phyloP scores from a whole-genome alignment of 1,140 invertebrate genomes.

The Copidosoma floridanum region DNA sequence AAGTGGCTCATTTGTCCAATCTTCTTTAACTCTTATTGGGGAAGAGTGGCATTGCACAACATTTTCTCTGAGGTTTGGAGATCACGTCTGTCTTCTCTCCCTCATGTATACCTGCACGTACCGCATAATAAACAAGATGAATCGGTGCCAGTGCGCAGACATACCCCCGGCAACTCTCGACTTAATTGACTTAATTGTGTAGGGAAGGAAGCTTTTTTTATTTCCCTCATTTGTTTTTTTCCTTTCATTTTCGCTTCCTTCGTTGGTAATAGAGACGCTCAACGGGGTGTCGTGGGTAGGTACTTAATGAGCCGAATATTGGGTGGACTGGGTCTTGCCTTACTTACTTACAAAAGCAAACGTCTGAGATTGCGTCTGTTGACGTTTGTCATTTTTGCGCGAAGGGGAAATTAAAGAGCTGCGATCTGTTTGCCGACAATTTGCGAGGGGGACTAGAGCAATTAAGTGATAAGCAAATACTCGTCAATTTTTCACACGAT shows the following conservation, averaged over 20 bases:
- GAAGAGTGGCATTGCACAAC: too few species aligned
- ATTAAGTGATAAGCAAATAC: too few species aligned
- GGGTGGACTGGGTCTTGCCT: too few species aligned
- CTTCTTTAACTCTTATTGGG: too few species aligned
- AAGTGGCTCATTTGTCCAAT: slow-evolving; percentile 56
- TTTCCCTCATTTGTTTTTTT: background rate
- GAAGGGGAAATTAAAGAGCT: background rate
- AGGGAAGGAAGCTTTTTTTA: background rate
- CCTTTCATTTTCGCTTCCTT: background rate
- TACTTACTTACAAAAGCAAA: too few species aligned
- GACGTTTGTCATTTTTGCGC: slow-evolving; percentile 7
- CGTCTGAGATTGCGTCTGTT: background rate
- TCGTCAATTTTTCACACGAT: too few species aligned
- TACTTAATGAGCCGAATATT: slow-evolving; percentile 10
- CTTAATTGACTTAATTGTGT: slow-evolving; percentile 25
- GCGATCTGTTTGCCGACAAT: background rate
- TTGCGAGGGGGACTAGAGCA: background rate
- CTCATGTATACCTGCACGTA: background rate
- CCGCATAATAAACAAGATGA: slow-evolving; percentile 47
- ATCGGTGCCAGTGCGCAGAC: too few species aligned
- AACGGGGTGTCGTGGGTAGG: background rate
- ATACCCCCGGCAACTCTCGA: background rate
- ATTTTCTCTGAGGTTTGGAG: too few species aligned
- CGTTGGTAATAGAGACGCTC: background rate
- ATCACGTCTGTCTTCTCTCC: too few species aligned